Evolutionary conservation across 2,888 invertebrate species (phyloP), one percentile per base, ranked within the genome.

Genomic region (Eupithecia tripunctaria): DNA sequence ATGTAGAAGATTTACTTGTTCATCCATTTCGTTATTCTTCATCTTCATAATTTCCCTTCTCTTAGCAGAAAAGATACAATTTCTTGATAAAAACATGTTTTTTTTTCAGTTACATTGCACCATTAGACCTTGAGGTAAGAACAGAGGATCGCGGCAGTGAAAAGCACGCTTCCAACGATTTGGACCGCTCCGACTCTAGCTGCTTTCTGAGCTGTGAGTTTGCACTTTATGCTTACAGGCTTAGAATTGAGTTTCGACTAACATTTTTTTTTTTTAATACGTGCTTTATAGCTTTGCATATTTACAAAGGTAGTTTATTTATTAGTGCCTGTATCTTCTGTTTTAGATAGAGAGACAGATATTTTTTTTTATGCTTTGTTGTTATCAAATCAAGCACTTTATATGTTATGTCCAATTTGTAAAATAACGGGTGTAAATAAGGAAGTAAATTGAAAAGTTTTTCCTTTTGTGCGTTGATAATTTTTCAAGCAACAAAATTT

Each of bases 191-290:
- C 86, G 94, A 92, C 80, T 93, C 94, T 83, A 94, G 94, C 90
- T 94, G 94, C 91, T 94, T 94, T 91, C 84, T 94, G 86, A 94
- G 94, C 90, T 94, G 94, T 94, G 92, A 94, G 94, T 94, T 84
- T 68, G 69, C 64, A 71, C 65, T 36, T 32, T 67, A 25, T 5
- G 27, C 63, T 41, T 47, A 68, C 43, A 38, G 38, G 1, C 6
- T 6, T 47, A 36, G 25, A 63, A 21, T 62, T 66, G 6, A 59
- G 12, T n/a, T 63, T 63, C 21, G 21, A 32, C 12, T 32, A 10
- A 12, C 1, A 27, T 18, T 32, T 32, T 32, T 32, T 32, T 18
- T 18, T n/a, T 8, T 32, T 32, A 10, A 6, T 59, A 59, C 27
- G 5, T 27, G 59, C 27, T 59, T 15, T 59, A 15, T 27, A 1